Base-by-base conservation (phyloP, 2,888 invertebrate genomes). In the Agonopterix alstromeriana region DNA sequence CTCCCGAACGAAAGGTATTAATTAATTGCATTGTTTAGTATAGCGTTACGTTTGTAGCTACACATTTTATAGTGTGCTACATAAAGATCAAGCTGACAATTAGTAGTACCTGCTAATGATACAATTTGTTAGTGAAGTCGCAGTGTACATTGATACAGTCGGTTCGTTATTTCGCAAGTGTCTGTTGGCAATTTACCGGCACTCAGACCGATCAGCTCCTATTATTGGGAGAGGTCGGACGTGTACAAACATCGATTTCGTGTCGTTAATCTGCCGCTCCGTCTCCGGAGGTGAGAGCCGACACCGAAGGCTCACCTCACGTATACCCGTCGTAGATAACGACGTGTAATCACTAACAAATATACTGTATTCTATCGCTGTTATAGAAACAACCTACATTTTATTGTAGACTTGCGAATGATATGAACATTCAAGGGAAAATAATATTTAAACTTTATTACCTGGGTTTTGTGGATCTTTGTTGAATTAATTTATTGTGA, bases 211-310 rank as follows among this genome's bases (percentile, higher is more conserved):
- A 84, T 85, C 87, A 82, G 77, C 76, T 78, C 75, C 77, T 76
- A 85, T 86, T 88, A 87, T 84, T 77, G 78, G 82, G 71, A 78
- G 86, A 82, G 85, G 84, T 85, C 78, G 85, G 81, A 86, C 87
- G 87, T 87, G 88, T 86, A 81, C 84, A 88, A 87, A 87, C 87
- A 88, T 80, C 83, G 80, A 83, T 83, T 84, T 85, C 77, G 80
- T 75, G 81, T 83, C 81, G 84, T 85, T 87, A 83, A 82, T 82
- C 76, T 75, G 69, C 63, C 72, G 68, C 67, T 27, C 67, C 68
- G 75, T 73, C 75, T 58, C 63, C 52, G 61, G 75, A 77, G 77
- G 80, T 79, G 82, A 83, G 83, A 82, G 77, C 67, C 73, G 69
- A 65, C 70, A 69, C 69, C 66, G 67, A 60, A 65, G 71, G 62